Evolutionary conservation across 2,797 vertebrate species (phyloP).

Genomic region (Ctenochaetus hawaiiensis): DNA sequence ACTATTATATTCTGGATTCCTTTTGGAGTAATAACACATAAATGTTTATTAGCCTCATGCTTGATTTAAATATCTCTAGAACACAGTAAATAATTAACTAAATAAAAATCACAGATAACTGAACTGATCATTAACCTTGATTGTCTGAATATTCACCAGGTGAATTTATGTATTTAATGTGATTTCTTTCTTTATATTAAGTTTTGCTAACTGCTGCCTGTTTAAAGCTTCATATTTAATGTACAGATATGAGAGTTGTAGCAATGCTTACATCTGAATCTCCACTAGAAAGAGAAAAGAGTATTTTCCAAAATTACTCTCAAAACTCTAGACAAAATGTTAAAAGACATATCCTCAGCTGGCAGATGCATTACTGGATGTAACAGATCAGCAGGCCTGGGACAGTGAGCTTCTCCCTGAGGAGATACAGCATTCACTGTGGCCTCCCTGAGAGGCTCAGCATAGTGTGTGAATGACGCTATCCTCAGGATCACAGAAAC

Average conservation of each 20-base stretch:
- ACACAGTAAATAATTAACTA: no score
- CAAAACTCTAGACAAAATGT: not conserved
- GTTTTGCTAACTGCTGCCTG: not conserved
- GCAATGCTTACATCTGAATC: not conserved
- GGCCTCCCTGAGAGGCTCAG: slow-evolving; percentile 46
- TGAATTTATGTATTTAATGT: no score
- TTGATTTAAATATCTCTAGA: no score
- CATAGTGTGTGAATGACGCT: slow-evolving; percentile 76
- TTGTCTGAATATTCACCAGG: no score
- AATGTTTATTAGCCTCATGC: no score
- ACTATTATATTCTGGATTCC: no score
- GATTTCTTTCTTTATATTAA: not conserved
- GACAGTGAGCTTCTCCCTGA: slow-evolving; percentile 19
- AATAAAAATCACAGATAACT: no score
- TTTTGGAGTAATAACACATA: no score
- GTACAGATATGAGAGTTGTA: not conserved
- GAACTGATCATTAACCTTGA: no score
- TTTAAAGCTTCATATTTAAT: not conserved
- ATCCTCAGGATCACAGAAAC: slow-evolving; percentile 80
- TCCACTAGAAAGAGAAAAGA: not conserved
- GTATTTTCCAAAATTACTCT: not conserved
- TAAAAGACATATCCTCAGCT: not conserved
- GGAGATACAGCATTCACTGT: slow-evolving; percentile 50
- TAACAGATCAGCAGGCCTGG: not conserved
- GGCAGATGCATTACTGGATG: not conserved